phyloP scores from a whole-genome alignment of 2,888 invertebrate genomes.

The Endotricha flammealis region DNA sequence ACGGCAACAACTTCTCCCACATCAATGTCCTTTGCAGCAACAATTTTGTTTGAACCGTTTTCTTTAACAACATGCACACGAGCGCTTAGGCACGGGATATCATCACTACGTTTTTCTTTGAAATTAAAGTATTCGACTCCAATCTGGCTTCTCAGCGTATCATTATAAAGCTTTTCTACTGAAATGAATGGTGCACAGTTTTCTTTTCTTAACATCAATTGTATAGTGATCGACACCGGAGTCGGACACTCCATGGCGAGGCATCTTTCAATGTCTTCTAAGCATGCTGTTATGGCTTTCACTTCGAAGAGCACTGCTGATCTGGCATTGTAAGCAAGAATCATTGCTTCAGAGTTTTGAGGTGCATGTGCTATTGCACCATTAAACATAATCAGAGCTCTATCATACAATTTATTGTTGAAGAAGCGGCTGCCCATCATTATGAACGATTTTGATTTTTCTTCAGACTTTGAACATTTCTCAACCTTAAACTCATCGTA shows the following conservation, averaged over 20 bases:
- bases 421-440: conserved; percentile 24
- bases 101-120: conserved; percentile 12
- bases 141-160: not conserved
- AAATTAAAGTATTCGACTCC: conserved; percentile 15
- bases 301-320: conserved; percentile 25
- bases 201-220: conserved; percentile 21
- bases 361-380: conserved; percentile 21
- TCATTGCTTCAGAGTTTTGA: conserved; percentile 22
- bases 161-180: conserved; percentile 1
- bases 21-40: conserved; percentile 26
- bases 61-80: conserved; percentile 21
- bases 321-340: conserved; percentile 30
- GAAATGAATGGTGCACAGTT: conserved; percentile 4
- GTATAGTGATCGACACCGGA: conserved; percentile 21
- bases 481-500: not conserved
- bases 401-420: conserved; percentile 30
- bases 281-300: conserved; percentile 19
- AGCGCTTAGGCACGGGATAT: conserved; percentile 24
- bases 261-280: conserved; percentile 28
- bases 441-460: conserved; percentile 19
- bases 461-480: conserved; percentile 25
- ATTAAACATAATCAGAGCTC: conserved; percentile 20
- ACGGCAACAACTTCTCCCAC: conserved; percentile 28
- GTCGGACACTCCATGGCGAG: conserved; percentile 25
- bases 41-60: conserved; percentile 20